phyloP scores from a whole-genome alignment of 2,888 invertebrate species.

The Agrochola lychnidis region DNA sequence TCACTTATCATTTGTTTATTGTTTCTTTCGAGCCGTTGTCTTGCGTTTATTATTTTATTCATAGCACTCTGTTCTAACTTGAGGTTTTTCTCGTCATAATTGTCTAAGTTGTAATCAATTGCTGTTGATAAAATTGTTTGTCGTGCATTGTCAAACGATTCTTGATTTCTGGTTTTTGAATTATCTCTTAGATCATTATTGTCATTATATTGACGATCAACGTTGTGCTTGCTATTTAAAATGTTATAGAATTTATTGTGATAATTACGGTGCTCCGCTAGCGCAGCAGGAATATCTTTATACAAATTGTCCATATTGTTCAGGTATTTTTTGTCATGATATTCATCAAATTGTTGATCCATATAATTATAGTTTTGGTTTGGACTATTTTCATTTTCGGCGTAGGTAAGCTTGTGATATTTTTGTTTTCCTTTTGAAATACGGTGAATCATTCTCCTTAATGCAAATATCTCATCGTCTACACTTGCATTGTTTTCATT shows the following conservation, averaged over 20 bases:
- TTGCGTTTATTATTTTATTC: slow-evolving; percentile 8
- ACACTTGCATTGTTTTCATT: slow-evolving; percentile 11
- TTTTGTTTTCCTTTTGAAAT: slow-evolving; percentile 11
- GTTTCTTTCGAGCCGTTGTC: neutral
- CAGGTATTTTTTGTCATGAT: slow-evolving; percentile 2
- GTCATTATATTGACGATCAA: neutral
- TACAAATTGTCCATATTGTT: neutral
- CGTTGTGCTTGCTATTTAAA: neutral
- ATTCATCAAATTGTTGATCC: slow-evolving; percentile 15
- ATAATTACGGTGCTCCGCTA: neutral
- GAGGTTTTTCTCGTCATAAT: neutral
- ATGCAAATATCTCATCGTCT: slow-evolving; percentile 19
- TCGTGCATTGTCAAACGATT: neutral
- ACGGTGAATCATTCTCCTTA: slow-evolving; percentile 18
- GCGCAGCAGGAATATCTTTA: slow-evolving; percentile 4
- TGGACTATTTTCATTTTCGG: slow-evolving; percentile 1
- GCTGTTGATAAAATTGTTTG: slow-evolving; percentile 10
- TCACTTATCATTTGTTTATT: neutral
- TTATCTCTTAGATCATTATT: neutral
- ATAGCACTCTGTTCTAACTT: slow-evolving; percentile 2
- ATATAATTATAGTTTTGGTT: slow-evolving; percentile 3
- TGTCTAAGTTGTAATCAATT: neutral
- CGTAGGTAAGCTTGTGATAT: neutral
- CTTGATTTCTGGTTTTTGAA: neutral
- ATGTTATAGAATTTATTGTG: slow-evolving; percentile 5